Conservation (phyloP, 2,797 vertebrate species). For the Botia almorhae region DNA sequence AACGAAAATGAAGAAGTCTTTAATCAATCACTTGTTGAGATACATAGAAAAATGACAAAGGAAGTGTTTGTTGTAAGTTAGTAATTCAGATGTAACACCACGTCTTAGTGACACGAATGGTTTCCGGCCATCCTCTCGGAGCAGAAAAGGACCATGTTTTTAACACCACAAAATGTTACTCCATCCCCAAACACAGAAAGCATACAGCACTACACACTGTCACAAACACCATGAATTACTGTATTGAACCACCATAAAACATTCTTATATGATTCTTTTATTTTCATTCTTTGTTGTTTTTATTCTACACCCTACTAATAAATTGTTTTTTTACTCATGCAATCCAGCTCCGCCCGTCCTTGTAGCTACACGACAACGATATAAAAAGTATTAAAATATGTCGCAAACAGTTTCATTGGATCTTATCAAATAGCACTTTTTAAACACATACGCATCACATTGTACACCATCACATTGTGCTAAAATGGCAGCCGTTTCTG, state of each 20-base stretch:
- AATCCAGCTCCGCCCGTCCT: constrained; percentile 61
- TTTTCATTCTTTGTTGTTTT: constrained; percentile 22
- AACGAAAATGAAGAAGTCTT: constrained; percentile 77
- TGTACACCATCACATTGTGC: constrained; percentile 44
- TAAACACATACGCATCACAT: constrained; percentile 63
- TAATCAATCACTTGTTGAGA: constrained; percentile 73
- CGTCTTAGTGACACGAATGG: constrained; percentile 40
- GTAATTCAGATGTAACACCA: constrained; percentile 63
- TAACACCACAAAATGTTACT: constrained; percentile 17
- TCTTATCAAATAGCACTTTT: constrained; percentile 62
- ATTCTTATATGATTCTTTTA: constrained; percentile 66
- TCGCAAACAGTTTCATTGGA: constrained; percentile 58
- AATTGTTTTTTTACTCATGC: constrained; percentile 9
- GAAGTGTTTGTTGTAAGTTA: constrained; percentile 68
- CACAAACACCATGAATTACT: constrained; percentile 21
- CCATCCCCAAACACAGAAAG: constrained; percentile 14
- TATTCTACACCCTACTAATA: constrained; percentile 66
- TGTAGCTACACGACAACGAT: constrained; percentile 68
- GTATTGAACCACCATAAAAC: constrained; percentile 62
- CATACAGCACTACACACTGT: constrained; percentile 25
- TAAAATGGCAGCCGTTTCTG: not conserved
- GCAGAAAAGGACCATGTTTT: not conserved
- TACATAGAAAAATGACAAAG: constrained; percentile 78
- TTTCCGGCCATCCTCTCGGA: constrained; percentile 5
- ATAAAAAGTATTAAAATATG: constrained; percentile 68